Conservation (phyloP, 2,113 vertebrate species). For the Beaufortia kweichowensis region DNA sequence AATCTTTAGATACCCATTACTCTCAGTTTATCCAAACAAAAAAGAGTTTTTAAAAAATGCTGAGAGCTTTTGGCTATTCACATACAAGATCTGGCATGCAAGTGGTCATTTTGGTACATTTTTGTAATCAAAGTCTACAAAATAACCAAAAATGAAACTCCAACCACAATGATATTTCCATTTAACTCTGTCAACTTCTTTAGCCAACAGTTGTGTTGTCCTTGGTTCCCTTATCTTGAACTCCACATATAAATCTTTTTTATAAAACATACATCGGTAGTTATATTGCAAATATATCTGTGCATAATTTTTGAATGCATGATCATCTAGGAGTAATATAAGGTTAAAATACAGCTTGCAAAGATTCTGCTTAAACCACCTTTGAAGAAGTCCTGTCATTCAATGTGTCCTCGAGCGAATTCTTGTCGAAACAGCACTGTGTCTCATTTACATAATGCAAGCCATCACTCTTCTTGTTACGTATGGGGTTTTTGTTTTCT, state of each 20-base stretch:
- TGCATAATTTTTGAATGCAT: slow-evolving; percentile 67
- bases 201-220: background rate
- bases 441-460: slow-evolving; percentile 42
- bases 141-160: slow-evolving; percentile 50
- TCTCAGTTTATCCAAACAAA: slow-evolving; percentile 51
- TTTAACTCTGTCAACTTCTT: slow-evolving; percentile 40
- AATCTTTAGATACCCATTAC: slow-evolving; percentile 49
- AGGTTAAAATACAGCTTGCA: slow-evolving; percentile 57
- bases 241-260: slow-evolving; percentile 68
- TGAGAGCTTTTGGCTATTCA: slow-evolving; percentile 43
- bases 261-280: slow-evolving; percentile 69
- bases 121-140: slow-evolving; percentile 51
- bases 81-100: slow-evolving; percentile 65
- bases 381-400: slow-evolving; percentile 22
- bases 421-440: slow-evolving; percentile 4
- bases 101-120: slow-evolving; percentile 54
- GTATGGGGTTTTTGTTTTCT: slow-evolving; percentile 50
- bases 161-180: slow-evolving; percentile 29
- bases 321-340: slow-evolving; percentile 63
- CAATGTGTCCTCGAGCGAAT: slow-evolving; percentile 15
- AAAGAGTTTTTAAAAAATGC: slow-evolving; percentile 30
- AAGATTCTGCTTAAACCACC: slow-evolving; percentile 9
- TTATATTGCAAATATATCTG: slow-evolving; percentile 68
- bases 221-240: slow-evolving; percentile 32
- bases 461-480: slow-evolving; percentile 52